Base-by-base conservation (phyloP, 2,888 invertebrate genomes). In the Netelia inedita region DNA sequence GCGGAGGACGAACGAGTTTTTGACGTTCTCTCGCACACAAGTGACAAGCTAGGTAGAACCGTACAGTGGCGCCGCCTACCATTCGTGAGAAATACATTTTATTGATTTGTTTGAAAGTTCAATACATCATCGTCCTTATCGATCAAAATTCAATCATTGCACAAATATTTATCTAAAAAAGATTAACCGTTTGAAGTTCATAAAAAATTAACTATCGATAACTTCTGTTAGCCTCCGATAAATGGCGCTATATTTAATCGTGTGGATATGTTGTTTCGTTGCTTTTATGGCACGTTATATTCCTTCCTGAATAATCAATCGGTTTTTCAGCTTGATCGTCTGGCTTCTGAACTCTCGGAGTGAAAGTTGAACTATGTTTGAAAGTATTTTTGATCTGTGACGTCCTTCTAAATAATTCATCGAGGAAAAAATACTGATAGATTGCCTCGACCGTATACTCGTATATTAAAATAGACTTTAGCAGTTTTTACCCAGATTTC, bases 401-500 rank as follows among this genome's bases (percentile, higher is more conserved):
- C 57, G 55, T 14, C 43, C 61, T 81, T 21, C 84, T 81, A 16
- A 61, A 73, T 65, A 5, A 23, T 76, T 66, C 35, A 35, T 57
- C 11, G 21, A 11, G 41, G 23, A 23, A 68, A n/a, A 79, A 19
- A 43, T 10, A 16, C 41, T 23, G n/a, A 43, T 55, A 16, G 8
- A 11, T 14, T 21, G 19, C 5, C 1, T 55, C 10, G 23, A 28
- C 23, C 10, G 5, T 35, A 41, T 19, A 0, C 41, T 19, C 41
- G 9, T n/a, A 14, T 59, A 14, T 59, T 16, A 9, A 43, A 9
- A 43, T 5, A 10, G 16, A 11, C 11, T 5, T 28, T 10, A 8
- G 23, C 2, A 35, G 41, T 75, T 11, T 68, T 79, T 73, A 86
- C 81, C 89, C 88, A 3, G 78, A 79, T 84, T 89, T 85, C 10